These are phyloP conservation scores for Lepidocyrtoides sp. DNA, from an alignment of 2,888 invertebrate genomes.

Conservation along the genomic window DNA sequence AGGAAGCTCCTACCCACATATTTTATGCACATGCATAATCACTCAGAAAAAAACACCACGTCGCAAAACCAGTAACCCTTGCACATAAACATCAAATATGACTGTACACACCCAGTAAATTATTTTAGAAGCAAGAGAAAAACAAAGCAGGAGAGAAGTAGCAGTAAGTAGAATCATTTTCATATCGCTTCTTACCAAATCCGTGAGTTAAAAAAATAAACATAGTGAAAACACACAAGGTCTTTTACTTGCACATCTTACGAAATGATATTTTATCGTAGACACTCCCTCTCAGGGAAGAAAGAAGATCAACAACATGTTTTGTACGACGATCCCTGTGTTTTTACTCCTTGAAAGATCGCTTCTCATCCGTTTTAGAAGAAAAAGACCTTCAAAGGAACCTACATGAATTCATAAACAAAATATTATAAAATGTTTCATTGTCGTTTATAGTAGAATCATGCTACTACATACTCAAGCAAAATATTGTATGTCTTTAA, in stretches of 20 bases:
- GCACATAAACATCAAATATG: neutral
- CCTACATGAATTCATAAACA: no score
- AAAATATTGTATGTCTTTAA: no score
- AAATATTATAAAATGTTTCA: no score
- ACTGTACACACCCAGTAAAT: no score
- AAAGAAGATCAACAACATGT: constrained; percentile 33
- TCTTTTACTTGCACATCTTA: neutral
- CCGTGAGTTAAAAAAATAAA: neutral
- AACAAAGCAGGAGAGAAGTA: no score
- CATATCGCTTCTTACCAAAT: no score
- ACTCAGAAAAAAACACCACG: neutral
- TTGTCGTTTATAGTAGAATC: no score
- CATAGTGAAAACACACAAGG: neutral
- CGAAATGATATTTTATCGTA: no score
- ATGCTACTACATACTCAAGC: no score
- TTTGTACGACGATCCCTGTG: constrained; percentile 42
- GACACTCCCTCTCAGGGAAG: neutral
- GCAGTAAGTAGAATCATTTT: no score
- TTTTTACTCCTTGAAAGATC: neutral
- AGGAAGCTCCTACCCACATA: constrained; percentile 11
- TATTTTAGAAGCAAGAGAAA: no score
- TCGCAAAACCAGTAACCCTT: neutral
- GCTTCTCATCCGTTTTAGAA: neutral
- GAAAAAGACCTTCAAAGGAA: neutral
- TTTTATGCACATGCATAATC: neutral